A percentile compares a stretch with the other conserved stretches of the same genome.
Conservation (phyloP, 1,140 invertebrate species). For the Dermatophagoides farinae region DNA sequence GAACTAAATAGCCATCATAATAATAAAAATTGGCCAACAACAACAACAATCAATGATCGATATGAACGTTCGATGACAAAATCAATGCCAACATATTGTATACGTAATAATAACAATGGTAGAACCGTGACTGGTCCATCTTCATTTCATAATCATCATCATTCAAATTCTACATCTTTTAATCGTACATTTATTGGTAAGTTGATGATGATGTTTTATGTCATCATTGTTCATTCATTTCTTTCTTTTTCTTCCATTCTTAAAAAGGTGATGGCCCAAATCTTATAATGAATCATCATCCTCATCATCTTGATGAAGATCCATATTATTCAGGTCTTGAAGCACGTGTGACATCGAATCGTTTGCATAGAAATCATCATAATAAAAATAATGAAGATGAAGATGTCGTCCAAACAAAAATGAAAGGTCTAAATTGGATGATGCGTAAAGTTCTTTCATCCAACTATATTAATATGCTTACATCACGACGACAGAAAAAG, state of each 20-base stretch:
- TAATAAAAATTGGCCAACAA: neutral
- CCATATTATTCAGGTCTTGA: conserved; percentile 11
- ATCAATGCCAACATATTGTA: too few relatives aligned
- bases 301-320: conserved; percentile 3
- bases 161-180: neutral
- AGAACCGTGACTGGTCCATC: too few relatives aligned
- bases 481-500: conserved; percentile 1
- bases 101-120: too few relatives aligned
- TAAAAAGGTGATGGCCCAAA: too few relatives aligned
- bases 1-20: too few relatives aligned
- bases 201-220: neutral
- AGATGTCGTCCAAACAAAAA: neutral
- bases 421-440: conserved; percentile 1
- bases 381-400: neutral
- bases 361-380: neutral
- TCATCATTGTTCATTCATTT: too few relatives aligned
- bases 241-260: too few relatives aligned
- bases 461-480: conserved; percentile 15
- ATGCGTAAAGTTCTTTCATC: conserved; percentile 15
- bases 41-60: neutral
- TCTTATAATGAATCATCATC: too few relatives aligned
- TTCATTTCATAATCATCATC: too few relatives aligned
- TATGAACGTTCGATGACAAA: too few relatives aligned
- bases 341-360: conserved; percentile 5
- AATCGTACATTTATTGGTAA: neutral